These are phyloP conservation scores for Fragum sueziense DNA, from an alignment of 2,888 invertebrate genomes.

Conservation along the genomic window DNA sequence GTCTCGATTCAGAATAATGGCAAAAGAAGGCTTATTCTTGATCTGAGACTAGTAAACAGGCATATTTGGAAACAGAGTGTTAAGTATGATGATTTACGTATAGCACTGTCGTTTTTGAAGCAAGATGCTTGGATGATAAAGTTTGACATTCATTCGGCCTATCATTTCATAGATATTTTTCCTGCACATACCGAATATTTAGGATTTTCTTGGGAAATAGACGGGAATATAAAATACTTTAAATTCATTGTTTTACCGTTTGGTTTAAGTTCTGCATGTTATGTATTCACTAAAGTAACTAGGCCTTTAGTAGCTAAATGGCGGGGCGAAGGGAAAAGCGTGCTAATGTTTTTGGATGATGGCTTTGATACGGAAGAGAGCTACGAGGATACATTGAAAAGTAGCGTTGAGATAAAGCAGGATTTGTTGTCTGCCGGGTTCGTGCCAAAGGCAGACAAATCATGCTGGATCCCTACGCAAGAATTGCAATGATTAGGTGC, in stretches of 20 bases:
- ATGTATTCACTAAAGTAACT: neutral
- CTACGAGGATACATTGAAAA: neutral
- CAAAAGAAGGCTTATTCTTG: no score
- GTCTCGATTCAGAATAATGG: slow-evolving; percentile 13
- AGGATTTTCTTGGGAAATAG: slow-evolving; percentile 4
- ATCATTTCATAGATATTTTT: neutral
- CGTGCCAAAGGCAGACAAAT: neutral
- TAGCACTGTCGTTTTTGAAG: no score
- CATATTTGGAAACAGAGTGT: no score
- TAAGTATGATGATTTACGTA: no score
- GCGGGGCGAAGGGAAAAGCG: slow-evolving; percentile 23
- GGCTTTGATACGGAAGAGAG: slow-evolving; percentile 6
- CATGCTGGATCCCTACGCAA: neutral
- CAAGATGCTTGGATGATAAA: no score
- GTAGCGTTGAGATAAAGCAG: neutral
- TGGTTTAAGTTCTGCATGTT: neutral
- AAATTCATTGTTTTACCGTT: slow-evolving; percentile 11
- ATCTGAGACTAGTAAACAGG: no score
- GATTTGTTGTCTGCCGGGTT: neutral
- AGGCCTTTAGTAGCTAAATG: slow-evolving; percentile 11
- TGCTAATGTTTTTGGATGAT: slow-evolving; percentile 33
- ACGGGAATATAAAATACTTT: neutral
- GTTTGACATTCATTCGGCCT: slow-evolving; percentile 14
- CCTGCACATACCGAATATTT: slow-evolving; percentile 13
- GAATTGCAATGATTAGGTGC: neutral